Conservation (phyloP, 2,113 vertebrate species). For the Myodes glareolus region DNA sequence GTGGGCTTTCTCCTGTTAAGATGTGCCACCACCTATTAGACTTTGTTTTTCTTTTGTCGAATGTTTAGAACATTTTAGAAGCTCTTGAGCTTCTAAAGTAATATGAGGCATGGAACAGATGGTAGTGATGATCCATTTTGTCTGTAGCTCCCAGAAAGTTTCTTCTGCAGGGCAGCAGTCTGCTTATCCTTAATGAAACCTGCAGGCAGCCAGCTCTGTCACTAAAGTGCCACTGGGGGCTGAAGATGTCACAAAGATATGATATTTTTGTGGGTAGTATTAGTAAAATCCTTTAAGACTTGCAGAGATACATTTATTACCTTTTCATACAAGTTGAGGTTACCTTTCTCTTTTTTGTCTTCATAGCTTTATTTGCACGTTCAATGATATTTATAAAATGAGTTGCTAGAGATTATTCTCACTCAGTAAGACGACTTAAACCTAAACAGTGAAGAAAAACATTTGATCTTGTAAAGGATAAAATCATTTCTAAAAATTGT, state of each 20-base stretch:
- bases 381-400: neutral
- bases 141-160: neutral
- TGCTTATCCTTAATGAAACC: neutral
- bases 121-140: neutral
- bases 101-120: neutral
- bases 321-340: neutral
- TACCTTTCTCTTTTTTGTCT: neutral
- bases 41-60: neutral
- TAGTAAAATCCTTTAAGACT: neutral
- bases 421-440: neutral
- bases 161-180: neutral
- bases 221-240: neutral
- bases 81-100: neutral
- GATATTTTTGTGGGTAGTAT: neutral
- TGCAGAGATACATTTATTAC: neutral
- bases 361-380: neutral
- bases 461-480: neutral
- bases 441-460: neutral
- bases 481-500: neutral
- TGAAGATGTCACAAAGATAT: neutral
- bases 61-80: slow-evolving; percentile 41
- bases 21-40: neutral
- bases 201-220: neutral
- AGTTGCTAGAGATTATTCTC: neutral
- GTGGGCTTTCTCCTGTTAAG: neutral